phyloP scores from a whole-genome alignment of 2,797 vertebrate species.

The Agapornis canus region DNA sequence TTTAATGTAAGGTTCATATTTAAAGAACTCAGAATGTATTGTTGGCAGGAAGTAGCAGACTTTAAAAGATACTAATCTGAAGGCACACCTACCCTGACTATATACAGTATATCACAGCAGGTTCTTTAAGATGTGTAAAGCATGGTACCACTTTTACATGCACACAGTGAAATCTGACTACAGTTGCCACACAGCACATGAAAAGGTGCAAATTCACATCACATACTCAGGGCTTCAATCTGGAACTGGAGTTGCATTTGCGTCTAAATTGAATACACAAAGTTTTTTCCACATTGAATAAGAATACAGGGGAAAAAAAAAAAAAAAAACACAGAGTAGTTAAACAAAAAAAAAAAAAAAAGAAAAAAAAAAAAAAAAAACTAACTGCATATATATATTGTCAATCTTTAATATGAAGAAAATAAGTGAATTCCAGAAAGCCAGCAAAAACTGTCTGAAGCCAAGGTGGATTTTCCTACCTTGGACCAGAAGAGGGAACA shows the following conservation, averaged over 20 bases:
- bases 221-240: not conserved
- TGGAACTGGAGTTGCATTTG: not conserved
- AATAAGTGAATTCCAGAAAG: not conserved
- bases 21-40: not conserved
- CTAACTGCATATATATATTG: not conserved
- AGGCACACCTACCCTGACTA: not conserved
- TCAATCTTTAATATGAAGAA: not conserved
- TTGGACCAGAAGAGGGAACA: not conserved
- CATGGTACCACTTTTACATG: not conserved
- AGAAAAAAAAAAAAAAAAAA: not conserved
- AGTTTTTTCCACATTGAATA: not conserved
- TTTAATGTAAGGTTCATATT: not conserved
- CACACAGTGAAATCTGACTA: not conserved
- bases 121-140: not conserved
- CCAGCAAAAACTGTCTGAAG: not conserved
- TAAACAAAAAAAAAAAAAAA: not conserved
- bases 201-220: not conserved
- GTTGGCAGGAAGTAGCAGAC: not conserved
- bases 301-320: not conserved
- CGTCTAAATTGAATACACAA: not conserved
- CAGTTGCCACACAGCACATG: not conserved
- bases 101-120: accelerated
- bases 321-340: not conserved
- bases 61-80: not conserved
- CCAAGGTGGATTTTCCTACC: not conserved